These are phyloP conservation scores for Danio aesculapii DNA, from an alignment of 2,797 vertebrate genomes.

Conservation along the genomic window DNA sequence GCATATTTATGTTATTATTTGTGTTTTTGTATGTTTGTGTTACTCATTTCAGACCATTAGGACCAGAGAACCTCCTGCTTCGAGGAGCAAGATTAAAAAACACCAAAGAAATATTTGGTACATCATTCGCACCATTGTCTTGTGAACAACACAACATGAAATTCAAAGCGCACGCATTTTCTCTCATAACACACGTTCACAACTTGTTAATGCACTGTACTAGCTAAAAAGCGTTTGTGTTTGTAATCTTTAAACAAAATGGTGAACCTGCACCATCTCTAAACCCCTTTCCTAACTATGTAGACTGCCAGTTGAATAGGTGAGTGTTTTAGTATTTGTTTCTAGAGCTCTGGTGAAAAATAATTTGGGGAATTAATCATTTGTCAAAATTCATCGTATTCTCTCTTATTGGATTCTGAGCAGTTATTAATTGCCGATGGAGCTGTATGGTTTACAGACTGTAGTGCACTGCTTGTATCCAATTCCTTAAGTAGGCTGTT, in stretches of 20 bases:
- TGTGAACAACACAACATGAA: not conserved
- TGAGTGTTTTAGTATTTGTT: too few species aligned
- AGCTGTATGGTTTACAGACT: too few species aligned
- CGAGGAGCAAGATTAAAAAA: conserved; percentile 98
- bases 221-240: not conserved
- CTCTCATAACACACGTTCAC: not conserved
- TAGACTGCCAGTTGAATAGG: not conserved
- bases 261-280: not conserved
- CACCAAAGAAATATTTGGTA: conserved; percentile 98
- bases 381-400: too few species aligned
- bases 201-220: not conserved
- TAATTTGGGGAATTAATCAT: too few species aligned
- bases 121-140: not conserved
- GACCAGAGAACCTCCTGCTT: conserved; percentile 95
- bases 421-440: too few species aligned
- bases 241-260: not conserved
- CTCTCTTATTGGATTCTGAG: too few species aligned
- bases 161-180: not conserved
- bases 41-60: conserved; percentile 85
- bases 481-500: too few species aligned
- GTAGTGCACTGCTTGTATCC: too few species aligned
- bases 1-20: not conserved
- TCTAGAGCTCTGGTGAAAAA: too few species aligned
- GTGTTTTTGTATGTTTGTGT: not conserved
- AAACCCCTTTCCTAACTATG: not conserved